Conservation (phyloP, 2,797 vertebrate genomes). For the Naso thynnoides region DNA sequence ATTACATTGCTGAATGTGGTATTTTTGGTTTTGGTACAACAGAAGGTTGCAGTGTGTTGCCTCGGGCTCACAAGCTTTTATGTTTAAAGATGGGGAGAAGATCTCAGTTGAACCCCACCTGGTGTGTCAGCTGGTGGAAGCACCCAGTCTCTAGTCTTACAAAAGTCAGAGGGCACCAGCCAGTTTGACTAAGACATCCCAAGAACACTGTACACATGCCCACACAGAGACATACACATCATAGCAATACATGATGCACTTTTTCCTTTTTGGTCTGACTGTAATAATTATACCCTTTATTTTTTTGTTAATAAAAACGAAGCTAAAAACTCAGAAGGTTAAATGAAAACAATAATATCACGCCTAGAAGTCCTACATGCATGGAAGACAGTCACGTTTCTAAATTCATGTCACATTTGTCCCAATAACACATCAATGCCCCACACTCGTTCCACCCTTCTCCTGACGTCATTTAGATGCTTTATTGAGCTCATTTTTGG, state of each 20-base stretch:
- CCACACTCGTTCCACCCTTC: conserved; percentile 66
- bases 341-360: conserved; percentile 81
- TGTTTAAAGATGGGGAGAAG: conserved; percentile 68
- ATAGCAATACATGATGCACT: conserved; percentile 77
- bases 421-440: conserved; percentile 79
- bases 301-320: conserved; percentile 72
- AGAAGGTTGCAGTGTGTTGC: conserved; percentile 81
- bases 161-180: conserved; percentile 73
- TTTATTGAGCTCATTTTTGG: conserved; percentile 83
- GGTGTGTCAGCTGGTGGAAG: conserved; percentile 75
- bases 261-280: conserved; percentile 87
- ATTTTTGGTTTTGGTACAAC: conserved; percentile 87
- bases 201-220: conserved; percentile 79
- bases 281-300: conserved; percentile 83
- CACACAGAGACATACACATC: conserved; percentile 78
- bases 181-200: conserved; percentile 71
- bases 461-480: conserved; percentile 67
- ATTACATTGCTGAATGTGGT: conserved; percentile 81
- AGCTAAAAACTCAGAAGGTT: conserved; percentile 78
- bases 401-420: conserved; percentile 80
- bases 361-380: conserved; percentile 87
- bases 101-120: conserved; percentile 63
- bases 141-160: conserved; percentile 67
- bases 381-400: conserved; percentile 87
- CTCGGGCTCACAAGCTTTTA: conserved; percentile 69